Evolutionary conservation across 2,113 vertebrate species (phyloP), one percentile per base, ranked within the genome.

Genomic region (Gallinago media): DNA sequence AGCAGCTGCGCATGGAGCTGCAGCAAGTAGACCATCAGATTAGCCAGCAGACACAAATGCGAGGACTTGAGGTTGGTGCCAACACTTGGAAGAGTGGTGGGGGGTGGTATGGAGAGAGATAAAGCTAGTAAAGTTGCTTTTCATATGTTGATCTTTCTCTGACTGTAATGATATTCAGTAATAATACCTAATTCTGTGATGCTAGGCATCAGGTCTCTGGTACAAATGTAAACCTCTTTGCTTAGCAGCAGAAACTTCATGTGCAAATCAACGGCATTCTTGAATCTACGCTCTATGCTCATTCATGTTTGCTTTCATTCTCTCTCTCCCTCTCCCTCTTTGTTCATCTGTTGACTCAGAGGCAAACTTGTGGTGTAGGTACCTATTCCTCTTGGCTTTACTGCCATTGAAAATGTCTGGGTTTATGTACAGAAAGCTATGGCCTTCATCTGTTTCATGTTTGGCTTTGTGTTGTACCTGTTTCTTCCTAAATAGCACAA

Each of bases 21-120:
- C 99, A 99, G 97, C 99, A 99, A 47, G 98, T 99, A 85, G 99
- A 99, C 98, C 99, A 99, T 86, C 99, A 99, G 97, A 99, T 99
- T 91, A 99, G 97, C 96, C 99, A 99, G 89, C 99, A 99, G 97
- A 99, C 99, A 36, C 99, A 99, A 96, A 98, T 99, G 87, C 97
- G 99, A 80, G 98, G 98, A 68, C 98, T 99, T 73, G 99, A 99
- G 99, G 99, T 99, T 89, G 81, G 94, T 96, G 79, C 74, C 15
- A 20, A 13, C 22, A 0, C 13, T 85, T 77, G 68, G 20, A 72
- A 89, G 56, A 26, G 17, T 16, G 20, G 18, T 71, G 25, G 47
- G 68, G 81, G 78, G 31, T 56, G 26, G 18, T 62, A 6, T 22
- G 59, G 71, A 82, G 68, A 78, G 92, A 91, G 55, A 34, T 34